Evolutionary conservation across 2,113 vertebrate species (phyloP), one percentile per base, ranked within the genome.

Genomic region (Bettongia penicillata): DNA sequence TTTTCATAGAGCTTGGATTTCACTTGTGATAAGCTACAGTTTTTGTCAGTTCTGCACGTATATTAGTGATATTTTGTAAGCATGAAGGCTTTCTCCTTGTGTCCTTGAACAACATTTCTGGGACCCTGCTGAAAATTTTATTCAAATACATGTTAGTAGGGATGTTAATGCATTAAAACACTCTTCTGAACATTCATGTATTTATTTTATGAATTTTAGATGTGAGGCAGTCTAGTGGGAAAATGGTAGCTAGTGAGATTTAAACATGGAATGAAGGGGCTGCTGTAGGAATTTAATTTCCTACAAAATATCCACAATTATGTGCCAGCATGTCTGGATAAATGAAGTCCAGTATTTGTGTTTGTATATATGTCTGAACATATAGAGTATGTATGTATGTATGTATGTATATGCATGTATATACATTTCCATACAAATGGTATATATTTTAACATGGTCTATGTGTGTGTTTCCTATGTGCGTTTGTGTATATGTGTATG

Each of bases 71-170:
- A 89, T 61, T 57, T 95, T 95, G 95, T 92, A 48, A 95, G 50
- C 23, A 93, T 77, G 49, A 51, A 91, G 50, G 22, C 47, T 94
- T 97, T 96, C 94, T 94, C 93, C 92, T 91, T 95, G 51, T 95
- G 94, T 3, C 90, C 91, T 51, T 48, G 48, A 93, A 94, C 93
- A 95, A 26, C 49, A 49, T 89, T 90, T 90, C 90, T 89, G 51
- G 95, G 31, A 92, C 37, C 28, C 52, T 77, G 90, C 91, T 23
- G 50, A 91, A 90, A 93, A 31, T 51, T 4, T 90, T 92, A 84
- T 26, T 53, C 26, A 90, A 25, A 90, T 93, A 90, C 8, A 91
- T 94, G 43, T 9, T 90, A 14, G 61, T 84, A 26, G 43, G 37
- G 93, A 77, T 95, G 37, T 92, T 93, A 91, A 94, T n/a, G 28